Percentiles rank a stretch among this genome's conserved stretches.
Evolutionary conservation across 1,140 invertebrate species (phyloP).

Genomic region (Dryas iulia): DNA sequence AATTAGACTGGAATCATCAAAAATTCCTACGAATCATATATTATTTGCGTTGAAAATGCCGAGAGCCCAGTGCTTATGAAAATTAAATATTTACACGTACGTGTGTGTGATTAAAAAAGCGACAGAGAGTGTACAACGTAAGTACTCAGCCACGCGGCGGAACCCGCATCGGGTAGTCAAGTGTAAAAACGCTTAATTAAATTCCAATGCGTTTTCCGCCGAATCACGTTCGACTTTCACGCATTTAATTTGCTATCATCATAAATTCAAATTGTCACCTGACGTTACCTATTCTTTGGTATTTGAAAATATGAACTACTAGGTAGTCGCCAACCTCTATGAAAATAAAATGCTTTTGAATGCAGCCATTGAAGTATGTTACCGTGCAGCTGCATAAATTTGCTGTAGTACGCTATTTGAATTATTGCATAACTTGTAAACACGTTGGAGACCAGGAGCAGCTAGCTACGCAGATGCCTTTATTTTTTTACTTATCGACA

Average conservation of each 20-base stretch:
- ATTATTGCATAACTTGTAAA: conserved; percentile 78
- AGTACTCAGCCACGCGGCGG: conserved; percentile 38
- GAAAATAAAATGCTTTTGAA: conserved; percentile 76
- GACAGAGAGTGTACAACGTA: conserved; percentile 35
- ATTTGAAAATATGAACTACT: conserved; percentile 59
- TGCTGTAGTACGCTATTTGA: conserved; percentile 71
- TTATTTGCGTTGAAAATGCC: conserved; percentile 28
- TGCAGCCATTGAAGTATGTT: conserved; percentile 74
- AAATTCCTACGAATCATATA: conserved; percentile 17
- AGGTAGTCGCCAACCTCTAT: conserved; percentile 54
- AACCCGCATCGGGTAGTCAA: conserved; percentile 48
- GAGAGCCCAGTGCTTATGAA: conserved; percentile 32
- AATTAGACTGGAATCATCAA: conserved; percentile 2
- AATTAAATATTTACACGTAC: conserved; percentile 38
- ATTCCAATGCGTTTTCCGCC: conserved; percentile 57
- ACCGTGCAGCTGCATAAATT: conserved; percentile 72
- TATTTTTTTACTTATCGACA: conserved; percentile 55
- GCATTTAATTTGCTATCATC: conserved; percentile 66
- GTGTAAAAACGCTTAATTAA: conserved; percentile 67
- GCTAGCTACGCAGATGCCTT: conserved; percentile 50
- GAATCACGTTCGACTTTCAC: conserved; percentile 65
- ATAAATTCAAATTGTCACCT: conserved; percentile 56
- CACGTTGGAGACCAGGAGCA: conserved; percentile 56
- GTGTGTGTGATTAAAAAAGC: conserved; percentile 31
- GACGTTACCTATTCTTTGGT: background rate